These are phyloP conservation scores for Anoncus sp. DNA, from an alignment of 2,888 invertebrate species.

Conservation along the genomic window DNA sequence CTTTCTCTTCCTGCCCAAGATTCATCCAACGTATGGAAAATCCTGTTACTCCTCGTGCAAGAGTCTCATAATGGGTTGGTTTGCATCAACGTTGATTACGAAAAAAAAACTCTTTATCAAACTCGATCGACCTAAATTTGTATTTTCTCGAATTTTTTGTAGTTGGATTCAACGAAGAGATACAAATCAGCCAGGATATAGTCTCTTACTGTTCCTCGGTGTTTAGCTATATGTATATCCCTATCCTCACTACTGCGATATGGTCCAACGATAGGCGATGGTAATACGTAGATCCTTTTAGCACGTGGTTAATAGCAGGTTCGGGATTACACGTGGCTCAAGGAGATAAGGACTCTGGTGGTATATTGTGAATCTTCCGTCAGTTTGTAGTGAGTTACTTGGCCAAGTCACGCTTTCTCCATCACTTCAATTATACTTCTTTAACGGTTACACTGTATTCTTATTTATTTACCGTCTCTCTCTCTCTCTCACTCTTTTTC, in stretches of 20 bases:
- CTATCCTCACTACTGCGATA: slow-evolving; percentile 12
- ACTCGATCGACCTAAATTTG: neutral
- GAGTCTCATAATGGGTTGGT: neutral
- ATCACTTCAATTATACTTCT: neutral
- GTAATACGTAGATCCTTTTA: slow-evolving; percentile 46
- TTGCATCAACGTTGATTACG: neutral
- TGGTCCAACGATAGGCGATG: slow-evolving; percentile 29
- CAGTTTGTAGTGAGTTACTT: slow-evolving; percentile 40
- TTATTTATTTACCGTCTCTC: slow-evolving; percentile 1
- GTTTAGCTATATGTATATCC: slow-evolving; percentile 2
- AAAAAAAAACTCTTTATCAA: neutral
- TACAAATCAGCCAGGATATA: slow-evolving; percentile 1
- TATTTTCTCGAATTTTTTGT: neutral
- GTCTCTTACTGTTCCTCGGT: neutral
- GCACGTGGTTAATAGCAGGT: slow-evolving; percentile 40
- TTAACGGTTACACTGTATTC: neutral
- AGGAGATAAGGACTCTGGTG: slow-evolving; percentile 41
- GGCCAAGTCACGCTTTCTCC: slow-evolving; percentile 48
- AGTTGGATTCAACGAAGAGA: too few species aligned
- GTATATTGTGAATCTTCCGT: slow-evolving; percentile 35
- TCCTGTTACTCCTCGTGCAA: neutral
- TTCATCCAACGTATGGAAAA: neutral
- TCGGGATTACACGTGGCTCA: slow-evolving; percentile 30
- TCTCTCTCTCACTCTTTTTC: slow-evolving; percentile 50
- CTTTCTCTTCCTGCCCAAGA: too few species aligned